These are phyloP conservation scores for Darevskia nairensis DNA, from an alignment of 2,797 vertebrate species.

Conservation along the genomic window DNA sequence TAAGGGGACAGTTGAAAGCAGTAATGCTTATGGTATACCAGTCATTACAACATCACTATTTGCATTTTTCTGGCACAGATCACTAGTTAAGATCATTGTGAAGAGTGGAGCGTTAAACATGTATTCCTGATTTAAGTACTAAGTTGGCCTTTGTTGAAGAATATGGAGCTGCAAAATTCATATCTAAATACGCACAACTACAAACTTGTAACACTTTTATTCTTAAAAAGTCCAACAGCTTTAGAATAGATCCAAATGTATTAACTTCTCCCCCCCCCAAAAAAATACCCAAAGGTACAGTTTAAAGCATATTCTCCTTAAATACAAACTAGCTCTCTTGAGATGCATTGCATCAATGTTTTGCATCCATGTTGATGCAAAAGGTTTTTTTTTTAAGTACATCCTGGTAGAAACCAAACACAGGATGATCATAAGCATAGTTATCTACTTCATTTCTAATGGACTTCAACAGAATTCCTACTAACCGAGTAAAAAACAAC, in stretches of 20 bases:
- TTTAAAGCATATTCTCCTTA: conserved; percentile 81
- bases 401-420: conserved; percentile 71
- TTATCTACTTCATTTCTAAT: conserved; percentile 65
- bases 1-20: too few relatives aligned
- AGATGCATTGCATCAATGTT: conserved; percentile 85
- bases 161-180: conserved; percentile 43
- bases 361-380: conserved; percentile 82
- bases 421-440: conserved; percentile 69
- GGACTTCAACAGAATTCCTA: conserved; percentile 46
- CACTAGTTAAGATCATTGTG: not conserved
- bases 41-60: not conserved
- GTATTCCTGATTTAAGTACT: not conserved
- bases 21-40: too few relatives aligned
- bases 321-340: conserved; percentile 81
- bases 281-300: conserved; percentile 83
- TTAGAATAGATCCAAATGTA: conserved; percentile 83
- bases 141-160: conserved; percentile 42
- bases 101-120: not conserved
- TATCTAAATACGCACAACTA: conserved; percentile 65
- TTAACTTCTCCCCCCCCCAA: conserved; percentile 76
- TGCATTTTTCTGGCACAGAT: not conserved
- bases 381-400: conserved; percentile 71
- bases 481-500: conserved; percentile 23
- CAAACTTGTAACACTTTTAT: conserved; percentile 82
- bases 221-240: conserved; percentile 72